Conservation (phyloP, 1,140 invertebrate genomes). For the Aphaenogaster rudis region DNA sequence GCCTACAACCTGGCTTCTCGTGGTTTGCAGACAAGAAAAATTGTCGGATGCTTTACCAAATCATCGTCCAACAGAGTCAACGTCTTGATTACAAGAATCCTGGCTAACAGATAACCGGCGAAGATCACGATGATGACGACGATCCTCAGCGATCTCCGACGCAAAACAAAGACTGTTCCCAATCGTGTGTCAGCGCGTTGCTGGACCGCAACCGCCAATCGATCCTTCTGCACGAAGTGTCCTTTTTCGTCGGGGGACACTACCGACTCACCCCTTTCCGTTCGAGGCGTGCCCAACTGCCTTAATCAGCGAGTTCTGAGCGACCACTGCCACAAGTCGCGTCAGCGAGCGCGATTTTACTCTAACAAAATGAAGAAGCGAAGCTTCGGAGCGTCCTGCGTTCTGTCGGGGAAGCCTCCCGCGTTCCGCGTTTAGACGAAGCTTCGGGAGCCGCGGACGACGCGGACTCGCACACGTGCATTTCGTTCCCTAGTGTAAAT, state of each 20-base stretch:
- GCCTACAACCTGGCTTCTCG: background rate
- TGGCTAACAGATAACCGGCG: background rate
- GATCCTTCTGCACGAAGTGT: background rate
- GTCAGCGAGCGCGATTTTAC: constrained; percentile 49
- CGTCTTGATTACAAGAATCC: background rate
- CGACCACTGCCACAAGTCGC: constrained; percentile 80
- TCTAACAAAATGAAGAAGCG: constrained; percentile 49
- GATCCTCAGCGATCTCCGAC: constrained; percentile 7
- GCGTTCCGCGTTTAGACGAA: background rate
- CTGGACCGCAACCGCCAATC: background rate
- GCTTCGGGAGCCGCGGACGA: constrained; percentile 20
- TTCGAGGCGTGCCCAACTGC: constrained; percentile 79
- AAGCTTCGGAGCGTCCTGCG: background rate
- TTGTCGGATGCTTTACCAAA: background rate
- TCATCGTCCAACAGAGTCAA: background rate
- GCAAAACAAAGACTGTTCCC: constrained; percentile 47
- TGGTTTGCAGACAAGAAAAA: background rate
- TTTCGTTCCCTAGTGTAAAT: constrained; percentile 83
- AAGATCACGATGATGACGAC: background rate
- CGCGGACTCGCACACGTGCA: constrained; percentile 23
- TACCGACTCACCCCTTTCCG: constrained; percentile 49
- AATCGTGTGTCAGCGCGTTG: constrained; percentile 45
- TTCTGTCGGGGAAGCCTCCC: background rate
- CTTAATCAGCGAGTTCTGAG: constrained; percentile 79
- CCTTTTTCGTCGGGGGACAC: constrained; percentile 21